Percentiles rank a stretch among this genome's conserved stretches.
These are phyloP conservation scores for Nowickia ferox DNA, from an alignment of 2,888 invertebrate genomes.

Conservation along the genomic window DNA sequence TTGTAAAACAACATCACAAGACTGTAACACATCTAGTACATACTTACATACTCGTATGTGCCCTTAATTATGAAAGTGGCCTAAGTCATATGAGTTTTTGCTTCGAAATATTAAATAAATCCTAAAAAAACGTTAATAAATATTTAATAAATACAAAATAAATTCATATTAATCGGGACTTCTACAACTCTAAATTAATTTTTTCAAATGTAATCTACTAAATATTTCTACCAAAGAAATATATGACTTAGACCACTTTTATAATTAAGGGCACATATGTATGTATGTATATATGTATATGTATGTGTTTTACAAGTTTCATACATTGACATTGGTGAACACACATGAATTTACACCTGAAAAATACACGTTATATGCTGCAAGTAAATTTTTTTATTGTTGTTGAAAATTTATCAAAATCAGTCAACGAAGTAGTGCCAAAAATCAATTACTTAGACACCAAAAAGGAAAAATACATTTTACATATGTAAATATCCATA, in stretches of 20 bases:
- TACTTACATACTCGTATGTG: too few relatives aligned
- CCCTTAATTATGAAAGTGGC: too few relatives aligned
- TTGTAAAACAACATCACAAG: conserved; percentile 43
- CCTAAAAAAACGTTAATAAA: too few relatives aligned
- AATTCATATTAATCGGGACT: too few relatives aligned
- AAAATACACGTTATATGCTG: conserved; percentile 11
- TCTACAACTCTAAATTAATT: too few relatives aligned
- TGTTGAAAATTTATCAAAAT: conserved; percentile 56
- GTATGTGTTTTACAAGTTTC: conserved; percentile 29
- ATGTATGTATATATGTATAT: neutral
- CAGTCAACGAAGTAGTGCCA: conserved; percentile 31
- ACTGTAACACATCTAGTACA: conserved; percentile 40
- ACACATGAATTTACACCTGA: conserved; percentile 16
- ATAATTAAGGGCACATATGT: too few relatives aligned
- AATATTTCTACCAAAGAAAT: too few relatives aligned
- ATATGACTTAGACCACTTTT: too few relatives aligned
- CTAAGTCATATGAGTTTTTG: too few relatives aligned
- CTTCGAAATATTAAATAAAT: too few relatives aligned
- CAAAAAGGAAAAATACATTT: neutral
- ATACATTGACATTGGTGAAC: neutral
- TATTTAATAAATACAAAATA: too few relatives aligned
- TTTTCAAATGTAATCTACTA: too few relatives aligned
- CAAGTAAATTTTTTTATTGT: conserved; percentile 54
- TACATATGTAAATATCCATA: neutral
- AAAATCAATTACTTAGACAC: conserved; percentile 39